Evolutionary conservation across 2,113 vertebrate species (phyloP).

Genomic region (Eurystomus gularis): DNA sequence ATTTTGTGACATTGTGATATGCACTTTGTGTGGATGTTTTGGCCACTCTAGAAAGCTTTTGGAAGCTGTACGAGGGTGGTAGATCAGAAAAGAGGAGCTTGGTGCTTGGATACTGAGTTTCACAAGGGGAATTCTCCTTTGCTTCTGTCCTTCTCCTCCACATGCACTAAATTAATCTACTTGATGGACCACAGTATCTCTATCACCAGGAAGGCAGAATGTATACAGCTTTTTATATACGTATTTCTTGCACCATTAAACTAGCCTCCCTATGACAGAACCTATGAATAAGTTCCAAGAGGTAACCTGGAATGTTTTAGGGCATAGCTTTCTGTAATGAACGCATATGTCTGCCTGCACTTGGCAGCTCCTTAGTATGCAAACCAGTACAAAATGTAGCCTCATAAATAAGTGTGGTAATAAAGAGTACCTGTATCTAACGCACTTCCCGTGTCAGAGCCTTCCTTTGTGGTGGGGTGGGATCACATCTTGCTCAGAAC

Average conservation of each 20-base stretch:
- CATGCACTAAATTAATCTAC: constrained; percentile 31
- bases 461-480: too few relatives aligned
- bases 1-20: too few relatives aligned
- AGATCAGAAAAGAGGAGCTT: background rate
- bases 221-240: background rate
- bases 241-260: constrained; percentile 46
- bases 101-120: background rate
- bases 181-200: background rate
- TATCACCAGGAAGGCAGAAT: constrained; percentile 14
- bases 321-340: background rate
- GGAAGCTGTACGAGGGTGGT: background rate
- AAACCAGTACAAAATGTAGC: background rate
- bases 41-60: background rate
- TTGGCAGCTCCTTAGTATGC: background rate
- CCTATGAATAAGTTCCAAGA: background rate
- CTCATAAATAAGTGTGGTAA: background rate
- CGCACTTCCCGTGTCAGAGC: background rate
- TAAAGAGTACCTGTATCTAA: background rate
- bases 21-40: background rate
- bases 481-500: background rate
- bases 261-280: background rate
- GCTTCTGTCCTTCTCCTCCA: background rate
- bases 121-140: background rate
- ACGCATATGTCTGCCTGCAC: background rate
- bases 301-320: background rate